phyloP scores from a whole-genome alignment of 2,797 vertebrate species.

The Liparis tanakae region DNA sequence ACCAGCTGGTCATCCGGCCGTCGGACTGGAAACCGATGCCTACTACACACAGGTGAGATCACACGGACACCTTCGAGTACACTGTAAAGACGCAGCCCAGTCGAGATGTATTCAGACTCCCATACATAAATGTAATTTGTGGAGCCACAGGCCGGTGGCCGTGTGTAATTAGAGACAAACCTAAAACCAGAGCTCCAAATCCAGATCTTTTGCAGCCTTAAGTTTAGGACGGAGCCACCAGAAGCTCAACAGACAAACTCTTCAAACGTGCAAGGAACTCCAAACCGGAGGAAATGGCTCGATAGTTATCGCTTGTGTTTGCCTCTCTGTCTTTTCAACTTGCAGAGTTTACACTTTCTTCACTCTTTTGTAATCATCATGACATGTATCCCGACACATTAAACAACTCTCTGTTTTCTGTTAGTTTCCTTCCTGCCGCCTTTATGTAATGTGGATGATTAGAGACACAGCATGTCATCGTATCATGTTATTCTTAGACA shows the following conservation, averaged over 20 bases:
- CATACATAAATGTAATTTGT: constrained; percentile 50
- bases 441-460: constrained; percentile 55
- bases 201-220: constrained; percentile 36
- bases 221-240: constrained; percentile 52
- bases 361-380: constrained; percentile 50
- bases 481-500: constrained; percentile 29
- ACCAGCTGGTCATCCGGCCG: constrained; percentile 65
- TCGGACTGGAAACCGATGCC: constrained; percentile 49
- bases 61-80: constrained; percentile 8
- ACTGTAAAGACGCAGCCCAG: constrained; percentile 2
- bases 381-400: constrained; percentile 36
- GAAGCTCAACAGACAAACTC: constrained; percentile 27
- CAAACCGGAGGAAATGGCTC: constrained; percentile 48
- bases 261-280: constrained; percentile 30
- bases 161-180: constrained; percentile 69
- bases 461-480: constrained; percentile 37
- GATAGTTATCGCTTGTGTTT: constrained; percentile 54
- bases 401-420: constrained; percentile 43
- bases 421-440: constrained; percentile 64
- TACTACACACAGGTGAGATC: constrained; percentile 74
- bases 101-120: constrained; percentile 38
- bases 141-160: constrained; percentile 48
- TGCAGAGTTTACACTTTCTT: constrained; percentile 54
- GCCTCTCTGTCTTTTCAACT: constrained; percentile 43
- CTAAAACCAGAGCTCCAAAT: constrained; percentile 66